These are phyloP conservation scores for Eretmocerus hayati DNA, from an alignment of 2,888 invertebrate species.

Conservation along the genomic window DNA sequence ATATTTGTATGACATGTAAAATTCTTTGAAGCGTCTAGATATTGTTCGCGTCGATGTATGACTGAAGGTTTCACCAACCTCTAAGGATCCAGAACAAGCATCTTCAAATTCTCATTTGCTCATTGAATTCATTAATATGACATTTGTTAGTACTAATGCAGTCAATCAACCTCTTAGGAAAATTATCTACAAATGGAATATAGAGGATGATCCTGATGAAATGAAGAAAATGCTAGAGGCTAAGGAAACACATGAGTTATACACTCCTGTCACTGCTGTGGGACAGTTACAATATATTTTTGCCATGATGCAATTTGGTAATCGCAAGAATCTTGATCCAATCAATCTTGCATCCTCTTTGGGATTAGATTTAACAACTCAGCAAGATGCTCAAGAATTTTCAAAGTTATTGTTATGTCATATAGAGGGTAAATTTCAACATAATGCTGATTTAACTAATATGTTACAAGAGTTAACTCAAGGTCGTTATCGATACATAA, in stretches of 20 bases:
- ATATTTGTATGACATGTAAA: too few species aligned
- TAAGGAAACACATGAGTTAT: constrained; percentile 11
- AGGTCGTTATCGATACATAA: constrained; percentile 42
- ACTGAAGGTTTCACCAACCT: too few species aligned
- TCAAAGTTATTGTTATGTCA: constrained; percentile 55
- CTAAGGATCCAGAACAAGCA: too few species aligned
- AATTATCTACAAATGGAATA: constrained; percentile 54
- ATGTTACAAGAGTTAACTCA: constrained; percentile 39
- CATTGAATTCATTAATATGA: too few species aligned
- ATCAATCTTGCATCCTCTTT: constrained; percentile 52
- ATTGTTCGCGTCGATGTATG: too few species aligned
- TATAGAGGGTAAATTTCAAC: constrained; percentile 50
- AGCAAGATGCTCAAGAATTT: constrained; percentile 63
- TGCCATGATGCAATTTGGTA: constrained; percentile 54
- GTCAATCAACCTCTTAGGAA: constrained; percentile 40
- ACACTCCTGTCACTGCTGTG: constrained; percentile 36
- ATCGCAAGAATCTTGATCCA: constrained; percentile 52
- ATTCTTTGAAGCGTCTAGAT: too few species aligned
- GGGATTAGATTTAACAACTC: constrained; percentile 53
- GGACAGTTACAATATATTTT: constrained; percentile 57
- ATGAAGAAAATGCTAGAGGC: constrained; percentile 27
- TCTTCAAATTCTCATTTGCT: too few species aligned
- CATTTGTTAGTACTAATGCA: too few species aligned
- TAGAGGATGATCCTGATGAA: constrained; percentile 46
- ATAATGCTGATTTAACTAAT: constrained; percentile 35